Evolutionary conservation across 2,888 invertebrate species (phyloP).

Genomic region (Pharmacophagus antenor): DNA sequence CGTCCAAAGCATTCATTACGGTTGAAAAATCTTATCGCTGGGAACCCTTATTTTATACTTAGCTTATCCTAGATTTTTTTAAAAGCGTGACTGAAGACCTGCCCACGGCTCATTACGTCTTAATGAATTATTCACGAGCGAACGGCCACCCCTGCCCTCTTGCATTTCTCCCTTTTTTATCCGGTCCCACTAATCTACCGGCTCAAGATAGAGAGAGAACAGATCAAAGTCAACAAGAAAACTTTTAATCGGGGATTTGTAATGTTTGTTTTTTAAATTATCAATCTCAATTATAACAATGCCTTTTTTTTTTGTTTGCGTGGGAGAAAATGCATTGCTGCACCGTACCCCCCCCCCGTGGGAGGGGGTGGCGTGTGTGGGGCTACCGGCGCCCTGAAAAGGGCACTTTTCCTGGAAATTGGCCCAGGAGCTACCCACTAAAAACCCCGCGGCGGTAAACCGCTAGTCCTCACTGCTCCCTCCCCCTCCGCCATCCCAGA

Average conservation of each 20-base stretch:
- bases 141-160: slow-evolving; percentile 41
- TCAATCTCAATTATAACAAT: too few relatives aligned
- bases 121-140: slow-evolving; percentile 70
- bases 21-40: slow-evolving; percentile 4
- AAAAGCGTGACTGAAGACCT: slow-evolving; percentile 33
- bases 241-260: background rate
- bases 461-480: too few relatives aligned
- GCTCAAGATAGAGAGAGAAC: slow-evolving; percentile 7
- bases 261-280: too few relatives aligned
- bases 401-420: too few relatives aligned
- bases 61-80: slow-evolving; percentile 30
- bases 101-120: slow-evolving; percentile 71
- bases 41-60: slow-evolving; percentile 10
- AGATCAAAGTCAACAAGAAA: background rate
- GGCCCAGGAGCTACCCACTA: too few relatives aligned
- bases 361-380: too few relatives aligned
- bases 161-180: slow-evolving; percentile 17
- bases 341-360: too few relatives aligned
- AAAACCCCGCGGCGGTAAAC: too few relatives aligned
- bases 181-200: slow-evolving; percentile 13
- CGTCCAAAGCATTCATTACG: background rate
- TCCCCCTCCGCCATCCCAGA: too few relatives aligned
- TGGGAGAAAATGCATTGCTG: background rate
- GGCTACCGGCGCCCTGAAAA: too few relatives aligned
- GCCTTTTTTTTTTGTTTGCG: too few relatives aligned